phyloP scores from a whole-genome alignment of 2,113 vertebrate species.

The Pampusana beccarii region DNA sequence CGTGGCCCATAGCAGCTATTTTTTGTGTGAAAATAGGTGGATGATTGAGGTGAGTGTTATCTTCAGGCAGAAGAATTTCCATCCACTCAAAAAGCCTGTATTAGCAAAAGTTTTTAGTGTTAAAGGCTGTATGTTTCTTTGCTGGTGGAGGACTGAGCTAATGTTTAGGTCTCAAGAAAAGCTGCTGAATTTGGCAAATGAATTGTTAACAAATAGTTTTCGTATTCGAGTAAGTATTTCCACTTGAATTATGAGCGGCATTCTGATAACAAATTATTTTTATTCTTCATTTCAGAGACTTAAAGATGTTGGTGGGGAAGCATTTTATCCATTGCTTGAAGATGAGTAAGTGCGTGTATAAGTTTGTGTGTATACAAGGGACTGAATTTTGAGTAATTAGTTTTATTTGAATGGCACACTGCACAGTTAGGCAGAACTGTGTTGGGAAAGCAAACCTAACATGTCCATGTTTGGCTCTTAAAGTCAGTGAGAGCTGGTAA shows the following conservation, averaged over 20 bases:
- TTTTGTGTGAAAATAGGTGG: background rate
- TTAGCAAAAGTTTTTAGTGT: background rate
- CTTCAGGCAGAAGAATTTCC: background rate
- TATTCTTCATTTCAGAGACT: constrained; percentile 81
- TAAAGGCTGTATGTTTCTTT: background rate
- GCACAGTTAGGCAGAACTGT: background rate
- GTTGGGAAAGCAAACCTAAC: background rate
- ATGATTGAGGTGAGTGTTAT: background rate
- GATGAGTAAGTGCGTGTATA: constrained; percentile 87
- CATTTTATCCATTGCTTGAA: constrained; percentile 94
- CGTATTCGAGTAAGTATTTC: background rate
- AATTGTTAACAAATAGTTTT: background rate
- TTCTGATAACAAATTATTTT: background rate
- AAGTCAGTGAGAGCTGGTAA: background rate
- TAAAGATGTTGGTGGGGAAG: constrained; percentile 95
- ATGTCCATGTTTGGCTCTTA: background rate
- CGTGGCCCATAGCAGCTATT: background rate
- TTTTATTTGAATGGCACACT: background rate
- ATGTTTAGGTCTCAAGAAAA: background rate
- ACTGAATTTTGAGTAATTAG: background rate
- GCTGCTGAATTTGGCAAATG: background rate
- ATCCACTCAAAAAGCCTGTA: background rate
- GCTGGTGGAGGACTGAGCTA: background rate
- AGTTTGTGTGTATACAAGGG: background rate
- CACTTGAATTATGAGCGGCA: background rate